A percentile compares a stretch with the other conserved stretches of the same genome.
Evolutionary conservation across 2,888 invertebrate genomes (phyloP).

Genomic region (Beris morrisii): DNA sequence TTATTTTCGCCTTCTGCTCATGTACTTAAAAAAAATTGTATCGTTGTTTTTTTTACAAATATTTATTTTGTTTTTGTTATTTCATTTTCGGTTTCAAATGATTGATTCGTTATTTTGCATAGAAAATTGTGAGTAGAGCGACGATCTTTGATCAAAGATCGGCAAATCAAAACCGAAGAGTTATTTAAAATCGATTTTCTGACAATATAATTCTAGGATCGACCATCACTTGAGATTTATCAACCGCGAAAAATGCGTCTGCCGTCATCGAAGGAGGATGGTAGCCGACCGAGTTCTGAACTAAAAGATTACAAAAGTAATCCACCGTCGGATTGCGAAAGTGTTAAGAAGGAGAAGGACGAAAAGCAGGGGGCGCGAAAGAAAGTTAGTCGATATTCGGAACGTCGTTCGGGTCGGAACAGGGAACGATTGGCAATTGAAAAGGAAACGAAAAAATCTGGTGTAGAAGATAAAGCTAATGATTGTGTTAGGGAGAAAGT

Average conservation of each 20-base stretch:
- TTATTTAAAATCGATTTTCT: neutral
- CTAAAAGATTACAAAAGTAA: conserved; percentile 42
- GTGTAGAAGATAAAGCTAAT: neutral
- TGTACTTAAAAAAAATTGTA: too few species aligned
- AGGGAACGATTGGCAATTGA: conserved; percentile 37
- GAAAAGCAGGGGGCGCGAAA: conserved; percentile 39
- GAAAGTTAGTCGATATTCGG: conserved; percentile 49
- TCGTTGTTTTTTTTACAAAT: too few species aligned
- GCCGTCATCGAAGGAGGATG: conserved; percentile 45
- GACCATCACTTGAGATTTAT: conserved; percentile 87
- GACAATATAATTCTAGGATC: conserved; percentile 62
- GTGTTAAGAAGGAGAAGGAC: conserved; percentile 39
- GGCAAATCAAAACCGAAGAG: too few species aligned
- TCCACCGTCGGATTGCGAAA: conserved; percentile 46
- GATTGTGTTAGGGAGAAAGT: neutral
- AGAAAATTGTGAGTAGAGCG: conserved; percentile 29
- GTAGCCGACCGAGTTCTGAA: conserved; percentile 40
- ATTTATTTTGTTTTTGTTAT: conserved; percentile 17
- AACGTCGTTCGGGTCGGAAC: conserved; percentile 44
- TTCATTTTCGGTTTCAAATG: conserved; percentile 32
- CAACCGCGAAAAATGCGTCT: conserved; percentile 70
- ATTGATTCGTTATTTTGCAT: conserved; percentile 28
- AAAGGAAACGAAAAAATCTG: conserved; percentile 1
- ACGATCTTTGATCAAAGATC: neutral
- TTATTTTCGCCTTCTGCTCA: too few species aligned